A percentile compares a stretch with the other conserved stretches of the same genome.
Conservation (phyloP, 2,113 vertebrate species). For the Anoplopoma fimbria region DNA sequence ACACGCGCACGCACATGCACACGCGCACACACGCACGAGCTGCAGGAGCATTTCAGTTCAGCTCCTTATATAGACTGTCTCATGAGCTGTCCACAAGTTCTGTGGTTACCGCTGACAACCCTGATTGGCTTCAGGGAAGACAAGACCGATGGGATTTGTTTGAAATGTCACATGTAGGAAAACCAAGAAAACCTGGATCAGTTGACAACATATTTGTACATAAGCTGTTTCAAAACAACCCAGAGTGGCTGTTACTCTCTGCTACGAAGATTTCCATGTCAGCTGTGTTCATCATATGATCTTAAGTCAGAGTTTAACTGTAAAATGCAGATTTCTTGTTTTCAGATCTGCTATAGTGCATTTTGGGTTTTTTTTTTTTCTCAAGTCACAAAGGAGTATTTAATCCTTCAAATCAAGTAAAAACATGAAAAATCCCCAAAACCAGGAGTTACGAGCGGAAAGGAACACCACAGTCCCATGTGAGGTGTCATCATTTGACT, state of each 20-base stretch:
- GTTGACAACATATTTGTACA: not conserved
- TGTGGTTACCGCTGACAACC: conserved; percentile 18
- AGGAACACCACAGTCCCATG: not conserved
- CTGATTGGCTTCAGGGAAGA: conserved; percentile 27
- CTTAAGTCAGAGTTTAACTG: not conserved
- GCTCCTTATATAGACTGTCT: conserved; percentile 79
- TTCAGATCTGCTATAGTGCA: conserved; percentile 1
- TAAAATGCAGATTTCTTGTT: not conserved
- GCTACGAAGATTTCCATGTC: not conserved
- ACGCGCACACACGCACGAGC: not conserved
- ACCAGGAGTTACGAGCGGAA: conserved; percentile 19
- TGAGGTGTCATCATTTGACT: not conserved
- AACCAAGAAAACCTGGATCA: not conserved
- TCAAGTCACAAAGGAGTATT: conserved; percentile 15
- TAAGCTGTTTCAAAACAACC: conserved; percentile 5
- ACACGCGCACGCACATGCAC: conserved; percentile 33
- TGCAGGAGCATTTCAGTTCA: conserved; percentile 57
- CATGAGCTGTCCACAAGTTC: conserved; percentile 28
- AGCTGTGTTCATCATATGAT: not conserved
- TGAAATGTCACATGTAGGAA: not conserved
- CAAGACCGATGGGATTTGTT: conserved; percentile 9
- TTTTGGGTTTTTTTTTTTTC: conserved; percentile 10
- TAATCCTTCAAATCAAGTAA: conserved; percentile 17
- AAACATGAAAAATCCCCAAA: conserved; percentile 40
- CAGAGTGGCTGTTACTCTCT: not conserved